A percentile compares a stretch with the other conserved stretches of the same genome.
Evolutionary conservation across 2,797 vertebrate genomes (phyloP).

Genomic region (Darevskia nairensis): DNA sequence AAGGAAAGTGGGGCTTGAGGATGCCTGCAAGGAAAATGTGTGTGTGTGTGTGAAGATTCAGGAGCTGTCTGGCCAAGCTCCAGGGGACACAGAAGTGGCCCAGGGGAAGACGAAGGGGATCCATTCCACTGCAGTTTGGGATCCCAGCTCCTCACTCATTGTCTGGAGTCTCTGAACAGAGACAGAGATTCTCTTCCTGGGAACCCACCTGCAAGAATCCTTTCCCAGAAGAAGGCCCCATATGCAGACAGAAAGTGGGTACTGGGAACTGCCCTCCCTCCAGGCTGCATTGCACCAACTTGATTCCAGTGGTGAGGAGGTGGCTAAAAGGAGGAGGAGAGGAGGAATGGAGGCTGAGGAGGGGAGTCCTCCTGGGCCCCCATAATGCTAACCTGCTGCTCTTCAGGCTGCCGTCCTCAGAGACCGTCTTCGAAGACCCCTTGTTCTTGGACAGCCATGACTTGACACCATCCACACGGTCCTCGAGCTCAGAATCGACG

Average conservation of each 20-base stretch:
- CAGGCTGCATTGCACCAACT: background rate
- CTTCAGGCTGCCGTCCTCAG: slow-evolving; percentile 94
- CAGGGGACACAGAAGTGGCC: background rate
- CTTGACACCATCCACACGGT: slow-evolving; percentile 94
- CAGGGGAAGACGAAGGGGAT: background rate
- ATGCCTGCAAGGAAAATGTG: too few relatives aligned
- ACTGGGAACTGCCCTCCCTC: background rate
- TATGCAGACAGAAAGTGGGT: background rate
- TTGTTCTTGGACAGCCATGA: slow-evolving; percentile 98
- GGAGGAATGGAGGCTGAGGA: too few relatives aligned
- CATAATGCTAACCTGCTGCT: slow-evolving; percentile 89
- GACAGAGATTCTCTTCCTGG: too few relatives aligned
- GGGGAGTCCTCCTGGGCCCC: background rate
- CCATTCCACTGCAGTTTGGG: background rate
- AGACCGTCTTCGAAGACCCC: slow-evolving; percentile 90
- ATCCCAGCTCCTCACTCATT: background rate
- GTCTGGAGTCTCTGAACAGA: too few relatives aligned
- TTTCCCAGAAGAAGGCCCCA: background rate
- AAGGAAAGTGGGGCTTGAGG: background rate
- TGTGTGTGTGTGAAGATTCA: too few relatives aligned
- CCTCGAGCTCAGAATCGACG: slow-evolving; percentile 91
- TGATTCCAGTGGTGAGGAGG: background rate
- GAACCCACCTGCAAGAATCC: too few relatives aligned
- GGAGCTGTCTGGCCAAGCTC: background rate
- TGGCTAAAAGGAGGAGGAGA: background rate